A percentile compares a stretch with the other conserved stretches of the same genome.
Evolutionary conservation across 2,797 vertebrate species (phyloP).

Genomic region (Onychomys arenicola): DNA sequence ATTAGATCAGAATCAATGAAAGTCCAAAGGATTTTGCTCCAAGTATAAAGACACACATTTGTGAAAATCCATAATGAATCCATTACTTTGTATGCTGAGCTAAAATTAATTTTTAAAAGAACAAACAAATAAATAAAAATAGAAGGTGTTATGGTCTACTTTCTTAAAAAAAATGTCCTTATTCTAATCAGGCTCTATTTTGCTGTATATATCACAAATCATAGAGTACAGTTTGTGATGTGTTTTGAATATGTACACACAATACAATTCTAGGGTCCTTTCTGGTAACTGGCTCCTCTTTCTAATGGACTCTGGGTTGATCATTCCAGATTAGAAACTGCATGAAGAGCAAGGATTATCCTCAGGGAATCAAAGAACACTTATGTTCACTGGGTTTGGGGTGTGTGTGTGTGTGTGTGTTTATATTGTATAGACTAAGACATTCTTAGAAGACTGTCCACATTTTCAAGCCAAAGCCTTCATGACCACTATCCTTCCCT

Average conservation of each 20-base stretch:
- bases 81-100: neutral
- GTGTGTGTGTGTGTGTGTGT: neutral
- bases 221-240: neutral
- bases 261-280: neutral
- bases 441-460: conserved; percentile 17
- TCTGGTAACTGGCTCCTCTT: neutral
- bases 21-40: neutral
- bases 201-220: neutral
- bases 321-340: neutral
- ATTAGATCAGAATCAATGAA: neutral
- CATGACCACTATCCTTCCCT: neutral
- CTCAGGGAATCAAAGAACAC: neutral
- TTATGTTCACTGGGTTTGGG: neutral
- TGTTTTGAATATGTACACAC: neutral
- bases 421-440: conserved; percentile 5
- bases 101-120: neutral
- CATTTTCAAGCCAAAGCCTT: conserved; percentile 1
- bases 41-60: neutral
- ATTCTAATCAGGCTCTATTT: neutral
- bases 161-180: neutral
- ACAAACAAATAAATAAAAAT: neutral
- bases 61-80: neutral
- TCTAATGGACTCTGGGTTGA: neutral
- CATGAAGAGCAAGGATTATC: neutral
- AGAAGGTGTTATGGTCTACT: neutral